Evolutionary conservation across 2,113 vertebrate genomes (phyloP), one percentile per base, ranked within the genome.

Genomic region (Probosciger aterrimus): DNA sequence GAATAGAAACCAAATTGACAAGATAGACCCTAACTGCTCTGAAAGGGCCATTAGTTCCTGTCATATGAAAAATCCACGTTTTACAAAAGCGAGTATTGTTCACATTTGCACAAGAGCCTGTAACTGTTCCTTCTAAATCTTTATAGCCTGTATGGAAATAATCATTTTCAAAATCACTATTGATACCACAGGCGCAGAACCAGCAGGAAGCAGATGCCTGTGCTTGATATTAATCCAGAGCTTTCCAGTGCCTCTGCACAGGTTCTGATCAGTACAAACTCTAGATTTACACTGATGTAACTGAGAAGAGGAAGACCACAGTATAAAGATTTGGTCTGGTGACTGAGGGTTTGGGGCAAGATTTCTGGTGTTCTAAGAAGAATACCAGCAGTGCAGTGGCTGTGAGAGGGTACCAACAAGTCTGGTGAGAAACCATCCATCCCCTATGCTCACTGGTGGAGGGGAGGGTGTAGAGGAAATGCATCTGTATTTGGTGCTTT

Each of bases 1-100:
- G 96, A 96, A 91, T 80, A 89, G 88, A 89, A 94, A 92, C 35
- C 79, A 95, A 92, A 92, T 91, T 94, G 94, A 95, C 95, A 90
- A 95, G 94, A 94, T 62, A 96, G 94, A 86, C 87, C 68, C 71
- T 95, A 96, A 94, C 95, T 79, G 68, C 91, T 91, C 85, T 88
- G 90, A 93, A 90, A 96, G 85, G 90, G 75, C 89, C 91, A 96
- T 96, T 95, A 97, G 91, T 95, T 96, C 86, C 84, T 31, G 57
- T 93, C 2, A 0, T 77, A 92, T 88, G 84, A 88, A 96, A 95
- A 94, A 87, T 78, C 86, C 89, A 90, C 25, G 0, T 86, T 93
- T 82, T 46, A 30, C 82, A 95, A 93, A 91, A 87, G 85, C 11
- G 3, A 92, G 49, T 83, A 81, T 88, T 94, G 77, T 90, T 96